These are phyloP conservation scores for Nothoprocta pentlandii DNA, from an alignment of 2,113 vertebrate species.

Conservation along the genomic window DNA sequence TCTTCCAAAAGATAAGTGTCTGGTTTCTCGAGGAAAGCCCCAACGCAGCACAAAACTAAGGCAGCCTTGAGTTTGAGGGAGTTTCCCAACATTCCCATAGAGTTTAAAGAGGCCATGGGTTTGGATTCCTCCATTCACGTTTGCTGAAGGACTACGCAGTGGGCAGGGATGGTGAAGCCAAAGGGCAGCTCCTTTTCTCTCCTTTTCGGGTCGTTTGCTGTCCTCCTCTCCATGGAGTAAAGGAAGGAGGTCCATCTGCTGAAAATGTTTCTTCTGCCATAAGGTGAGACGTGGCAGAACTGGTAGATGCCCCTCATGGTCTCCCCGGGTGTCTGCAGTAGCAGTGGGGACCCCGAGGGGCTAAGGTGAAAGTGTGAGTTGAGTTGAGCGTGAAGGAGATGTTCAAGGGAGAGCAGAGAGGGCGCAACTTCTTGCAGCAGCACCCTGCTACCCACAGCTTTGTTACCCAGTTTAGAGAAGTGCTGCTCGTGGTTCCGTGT, in stretches of 20 bases:
- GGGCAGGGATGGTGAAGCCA: neutral
- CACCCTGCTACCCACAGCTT: rapidly evolving
- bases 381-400: neutral
- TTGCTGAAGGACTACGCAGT: neutral
- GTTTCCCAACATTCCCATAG: neutral
- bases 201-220: neutral
- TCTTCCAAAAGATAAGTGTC: neutral
- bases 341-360: neutral
- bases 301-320: neutral
- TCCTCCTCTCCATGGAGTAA: neutral
- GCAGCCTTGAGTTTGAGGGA: neutral
- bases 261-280: too few relatives aligned
- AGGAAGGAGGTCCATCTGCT: neutral
- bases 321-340: neutral
- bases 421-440: neutral
- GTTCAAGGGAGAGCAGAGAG: neutral
- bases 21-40: neutral
- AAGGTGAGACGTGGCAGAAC: neutral
- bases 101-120: neutral
- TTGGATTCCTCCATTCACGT: neutral
- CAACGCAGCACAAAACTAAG: too few relatives aligned
- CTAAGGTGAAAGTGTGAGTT: neutral
- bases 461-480: neutral
- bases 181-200: neutral
- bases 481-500: neutral